Evolutionary conservation across 2,113 vertebrate genomes (phyloP).

Genomic region (Tetrao urogallus): DNA sequence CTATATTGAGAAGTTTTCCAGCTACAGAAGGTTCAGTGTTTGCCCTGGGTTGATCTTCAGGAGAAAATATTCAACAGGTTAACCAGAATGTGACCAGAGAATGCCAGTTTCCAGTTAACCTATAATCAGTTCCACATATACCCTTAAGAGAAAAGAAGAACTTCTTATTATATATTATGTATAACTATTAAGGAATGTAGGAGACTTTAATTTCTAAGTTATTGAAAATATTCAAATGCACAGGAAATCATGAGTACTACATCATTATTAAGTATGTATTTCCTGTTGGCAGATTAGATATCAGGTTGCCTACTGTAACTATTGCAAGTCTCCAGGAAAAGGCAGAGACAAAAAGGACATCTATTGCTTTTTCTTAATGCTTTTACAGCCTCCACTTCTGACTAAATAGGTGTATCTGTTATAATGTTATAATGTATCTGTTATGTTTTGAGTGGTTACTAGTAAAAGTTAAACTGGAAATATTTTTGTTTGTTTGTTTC

Average conservation of each 20-base stretch:
- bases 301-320: not conserved
- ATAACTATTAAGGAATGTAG: not conserved
- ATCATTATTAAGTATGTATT: not conserved
- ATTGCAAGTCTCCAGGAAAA: not conserved
- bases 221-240: not conserved
- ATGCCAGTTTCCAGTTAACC: not conserved
- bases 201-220: not conserved
- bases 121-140: not conserved
- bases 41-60: not conserved
- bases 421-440: no score
- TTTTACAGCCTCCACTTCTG: not conserved
- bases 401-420: not conserved
- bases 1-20: not conserved
- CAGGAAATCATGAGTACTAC: not conserved
- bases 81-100: not conserved
- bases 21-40: not conserved
- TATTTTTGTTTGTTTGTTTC: not conserved
- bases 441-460: not conserved
- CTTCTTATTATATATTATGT: not conserved
- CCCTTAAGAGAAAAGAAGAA: not conserved
- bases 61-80: not conserved
- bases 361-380: not conserved
- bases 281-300: not conserved
- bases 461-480: not conserved
- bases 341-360: not conserved